phyloP scores from a whole-genome alignment of 2,888 invertebrate genomes.

The Parnassius glacialis region DNA sequence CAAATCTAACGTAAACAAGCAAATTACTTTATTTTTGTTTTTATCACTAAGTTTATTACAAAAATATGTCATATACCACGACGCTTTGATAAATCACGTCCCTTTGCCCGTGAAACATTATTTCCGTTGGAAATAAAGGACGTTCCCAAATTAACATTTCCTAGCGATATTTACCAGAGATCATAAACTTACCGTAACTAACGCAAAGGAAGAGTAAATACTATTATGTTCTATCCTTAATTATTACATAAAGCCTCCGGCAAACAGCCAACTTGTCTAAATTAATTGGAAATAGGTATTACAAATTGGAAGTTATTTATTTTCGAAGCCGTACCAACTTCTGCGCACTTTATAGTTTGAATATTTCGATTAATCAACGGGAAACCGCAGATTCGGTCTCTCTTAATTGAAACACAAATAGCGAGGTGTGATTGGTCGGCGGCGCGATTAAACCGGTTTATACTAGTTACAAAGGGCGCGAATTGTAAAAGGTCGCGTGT shows the following conservation, averaged over 20 bases:
- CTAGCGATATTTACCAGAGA: conserved; percentile 14
- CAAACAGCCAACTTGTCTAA: conserved; percentile 24
- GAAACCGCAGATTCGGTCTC: conserved; percentile 57
- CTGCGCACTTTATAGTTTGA: conserved; percentile 29
- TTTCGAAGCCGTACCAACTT: conserved; percentile 21
- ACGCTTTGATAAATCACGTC: conserved; percentile 11
- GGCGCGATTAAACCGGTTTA: conserved; percentile 57
- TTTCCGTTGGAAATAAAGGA: conserved; percentile 9
- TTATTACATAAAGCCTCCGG: conserved; percentile 21
- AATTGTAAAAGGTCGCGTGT: conserved; percentile 47
- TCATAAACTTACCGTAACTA: conserved; percentile 19
- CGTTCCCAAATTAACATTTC: conserved; percentile 4
- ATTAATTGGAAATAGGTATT: conserved; percentile 27
- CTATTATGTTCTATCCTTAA: conserved; percentile 18
- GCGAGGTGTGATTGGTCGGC: conserved; percentile 66
- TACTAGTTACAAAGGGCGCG: conserved; percentile 49
- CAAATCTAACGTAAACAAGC: too few species aligned
- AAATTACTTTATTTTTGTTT: too few species aligned
- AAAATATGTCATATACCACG: conserved; percentile 5
- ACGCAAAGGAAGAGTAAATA: conserved; percentile 17
- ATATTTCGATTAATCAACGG: conserved; percentile 57
- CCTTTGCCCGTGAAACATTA: conserved; percentile 14
- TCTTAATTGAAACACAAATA: conserved; percentile 75
- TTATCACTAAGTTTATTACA: neutral
- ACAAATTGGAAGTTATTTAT: conserved; percentile 29